Conservation (phyloP, 2,113 vertebrate genomes). For the Protobothrops flavoviridis region DNA sequence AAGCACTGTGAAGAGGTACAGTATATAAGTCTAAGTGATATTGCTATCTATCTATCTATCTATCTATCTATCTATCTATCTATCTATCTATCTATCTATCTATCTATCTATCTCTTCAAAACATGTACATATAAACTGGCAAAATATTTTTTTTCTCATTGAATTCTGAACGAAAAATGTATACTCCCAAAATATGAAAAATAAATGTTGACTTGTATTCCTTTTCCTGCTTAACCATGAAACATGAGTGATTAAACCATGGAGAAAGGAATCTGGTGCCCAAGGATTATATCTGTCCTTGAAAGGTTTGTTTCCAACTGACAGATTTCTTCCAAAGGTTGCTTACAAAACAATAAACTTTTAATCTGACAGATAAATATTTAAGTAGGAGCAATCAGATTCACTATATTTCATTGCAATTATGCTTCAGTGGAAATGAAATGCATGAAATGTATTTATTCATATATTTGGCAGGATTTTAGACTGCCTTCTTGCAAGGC, state of each 20-base stretch:
- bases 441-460: not conserved
- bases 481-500: not conserved
- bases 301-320: not conserved
- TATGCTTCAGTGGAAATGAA: no score
- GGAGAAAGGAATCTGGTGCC: not conserved
- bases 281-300: not conserved
- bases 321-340: not conserved
- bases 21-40: no score
- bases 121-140: not conserved
- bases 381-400: not conserved
- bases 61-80: no score
- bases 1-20: no score
- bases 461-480: not conserved
- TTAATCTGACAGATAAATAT: not conserved
- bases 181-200: not conserved
- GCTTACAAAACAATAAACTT: not conserved
- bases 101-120: not conserved
- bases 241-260: not conserved
- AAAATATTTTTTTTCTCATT: not conserved
- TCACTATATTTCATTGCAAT: not conserved
- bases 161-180: not conserved
- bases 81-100: no score
- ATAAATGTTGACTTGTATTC: not conserved
- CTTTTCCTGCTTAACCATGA: not conserved
- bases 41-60: no score